Conservation (phyloP, 2,113 vertebrate species). For the Podiceps cristatus region DNA sequence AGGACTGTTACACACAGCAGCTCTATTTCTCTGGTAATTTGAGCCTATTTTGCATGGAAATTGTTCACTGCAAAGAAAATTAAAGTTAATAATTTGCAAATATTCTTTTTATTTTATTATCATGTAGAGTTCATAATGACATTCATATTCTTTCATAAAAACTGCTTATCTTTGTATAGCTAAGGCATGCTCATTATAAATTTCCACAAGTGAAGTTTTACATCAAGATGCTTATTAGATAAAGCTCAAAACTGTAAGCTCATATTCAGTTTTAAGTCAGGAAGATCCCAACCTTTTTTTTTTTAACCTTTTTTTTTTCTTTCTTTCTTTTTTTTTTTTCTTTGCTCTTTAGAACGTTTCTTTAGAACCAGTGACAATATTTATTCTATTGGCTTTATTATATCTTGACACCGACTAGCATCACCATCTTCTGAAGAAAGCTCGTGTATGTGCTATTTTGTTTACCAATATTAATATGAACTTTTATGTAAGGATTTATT, state of each 20-base stretch:
- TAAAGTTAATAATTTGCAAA: background rate
- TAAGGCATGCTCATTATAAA: background rate
- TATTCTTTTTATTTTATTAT: background rate
- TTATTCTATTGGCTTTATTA: background rate
- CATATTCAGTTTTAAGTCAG: background rate
- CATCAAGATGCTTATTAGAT: background rate
- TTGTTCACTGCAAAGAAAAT: background rate
- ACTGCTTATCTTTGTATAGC: background rate
- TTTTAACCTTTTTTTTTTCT: background rate
- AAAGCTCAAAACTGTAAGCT: background rate
- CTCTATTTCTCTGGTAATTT: background rate
- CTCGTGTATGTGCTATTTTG: background rate
- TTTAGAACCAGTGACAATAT: background rate
- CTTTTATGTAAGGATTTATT: background rate
- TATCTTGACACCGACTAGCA: background rate
- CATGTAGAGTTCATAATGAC: background rate
- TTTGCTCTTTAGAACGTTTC: background rate
- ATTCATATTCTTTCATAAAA: background rate
- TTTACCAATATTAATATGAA: background rate
- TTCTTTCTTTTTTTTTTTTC: background rate
- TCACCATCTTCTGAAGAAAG: background rate
- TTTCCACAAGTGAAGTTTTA: background rate
- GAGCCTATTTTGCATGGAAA: background rate
- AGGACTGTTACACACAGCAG: background rate
- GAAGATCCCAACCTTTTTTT: rapidly evolving